phyloP scores from a whole-genome alignment of 2,888 invertebrate genomes.

The Melitaea athalia region DNA sequence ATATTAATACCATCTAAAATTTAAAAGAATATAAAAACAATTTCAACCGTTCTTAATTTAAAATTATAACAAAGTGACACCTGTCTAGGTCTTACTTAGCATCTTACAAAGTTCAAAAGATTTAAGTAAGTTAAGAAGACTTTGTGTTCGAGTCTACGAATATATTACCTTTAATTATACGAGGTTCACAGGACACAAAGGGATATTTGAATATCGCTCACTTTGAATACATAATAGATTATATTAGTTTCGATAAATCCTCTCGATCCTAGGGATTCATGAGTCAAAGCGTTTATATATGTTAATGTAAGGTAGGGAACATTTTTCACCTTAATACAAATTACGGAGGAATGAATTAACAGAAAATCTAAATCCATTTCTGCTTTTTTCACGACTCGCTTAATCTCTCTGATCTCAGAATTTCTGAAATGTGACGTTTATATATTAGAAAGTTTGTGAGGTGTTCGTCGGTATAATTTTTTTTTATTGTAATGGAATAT shows the following conservation, averaged over 20 bases:
- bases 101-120: neutral
- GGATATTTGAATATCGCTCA: slow-evolving; percentile 13
- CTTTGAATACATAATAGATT: slow-evolving; percentile 11
- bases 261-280: neutral
- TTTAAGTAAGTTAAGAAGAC: slow-evolving; percentile 7
- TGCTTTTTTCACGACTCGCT: neutral
- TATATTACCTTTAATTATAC: slow-evolving; percentile 20
- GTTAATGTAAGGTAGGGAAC: neutral
- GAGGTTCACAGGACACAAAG: slow-evolving; percentile 16
- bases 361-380: neutral
- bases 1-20: too few relatives aligned
- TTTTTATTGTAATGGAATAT: too few relatives aligned
- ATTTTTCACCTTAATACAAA: neutral
- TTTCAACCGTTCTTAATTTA: neutral
- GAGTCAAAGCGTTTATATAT: neutral
- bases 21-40: neutral
- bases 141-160: slow-evolving; percentile 5
- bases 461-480: too few relatives aligned
- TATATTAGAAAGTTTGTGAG: too few relatives aligned
- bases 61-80: neutral
- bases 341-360: slow-evolving; percentile 2
- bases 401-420: neutral
- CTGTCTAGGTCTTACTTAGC: neutral
- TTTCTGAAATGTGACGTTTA: too few relatives aligned
- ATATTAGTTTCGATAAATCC: neutral